Evolutionary conservation across 2,113 vertebrate species (phyloP).

Genomic region (Ameiurus melas): DNA sequence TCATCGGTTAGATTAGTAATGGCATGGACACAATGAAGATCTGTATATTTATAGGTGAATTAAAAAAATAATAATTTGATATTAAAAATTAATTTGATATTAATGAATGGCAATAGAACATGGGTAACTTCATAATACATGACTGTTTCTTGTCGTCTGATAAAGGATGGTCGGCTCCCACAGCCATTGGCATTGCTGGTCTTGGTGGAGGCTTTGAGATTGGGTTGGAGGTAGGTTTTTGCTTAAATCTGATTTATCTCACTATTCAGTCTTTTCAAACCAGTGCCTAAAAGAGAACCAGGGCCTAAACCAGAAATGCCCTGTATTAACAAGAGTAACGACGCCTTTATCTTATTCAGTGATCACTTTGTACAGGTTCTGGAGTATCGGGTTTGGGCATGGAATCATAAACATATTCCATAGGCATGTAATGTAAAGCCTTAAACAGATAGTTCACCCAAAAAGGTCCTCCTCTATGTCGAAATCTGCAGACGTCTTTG

Average conservation of each 20-base stretch:
- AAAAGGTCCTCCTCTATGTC: too few relatives aligned
- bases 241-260: background rate
- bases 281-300: background rate
- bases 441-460: too few relatives aligned
- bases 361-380: background rate
- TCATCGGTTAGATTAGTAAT: background rate
- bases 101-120: background rate
- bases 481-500: too few relatives aligned
- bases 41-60: background rate
- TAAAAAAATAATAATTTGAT: too few relatives aligned
- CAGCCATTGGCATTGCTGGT: constrained; percentile 94
- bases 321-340: background rate
- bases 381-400: background rate
- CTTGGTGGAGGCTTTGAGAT: constrained; percentile 97
- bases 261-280: background rate
- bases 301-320: background rate
- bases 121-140: background rate
- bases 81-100: too few relatives aligned
- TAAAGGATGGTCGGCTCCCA: constrained; percentile 93
- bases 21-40: background rate
- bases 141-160: background rate
- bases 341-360: background rate
- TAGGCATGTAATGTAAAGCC: background rate
- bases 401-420: background rate
- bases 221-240: constrained; percentile 86